Conservation (phyloP, 2,888 invertebrate species). For the Aelia acuminata region DNA sequence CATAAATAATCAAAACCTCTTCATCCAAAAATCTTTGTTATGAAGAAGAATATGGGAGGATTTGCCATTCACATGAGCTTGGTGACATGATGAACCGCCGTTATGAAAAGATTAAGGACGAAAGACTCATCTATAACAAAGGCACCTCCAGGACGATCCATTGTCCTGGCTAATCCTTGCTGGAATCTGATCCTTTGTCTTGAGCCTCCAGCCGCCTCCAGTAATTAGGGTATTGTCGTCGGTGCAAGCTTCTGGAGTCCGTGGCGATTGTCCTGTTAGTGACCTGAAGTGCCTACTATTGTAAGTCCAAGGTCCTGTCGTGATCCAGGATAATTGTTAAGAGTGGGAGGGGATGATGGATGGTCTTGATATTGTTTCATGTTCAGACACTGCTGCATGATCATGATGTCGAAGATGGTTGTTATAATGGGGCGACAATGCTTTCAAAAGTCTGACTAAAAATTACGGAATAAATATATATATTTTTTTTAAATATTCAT, state of each 20-base stretch:
- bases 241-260: background rate
- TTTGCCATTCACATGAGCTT: background rate
- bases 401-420: too few relatives aligned
- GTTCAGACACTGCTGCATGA: background rate
- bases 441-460: too few relatives aligned
- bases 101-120: slow-evolving; percentile 34
- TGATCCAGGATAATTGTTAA: background rate
- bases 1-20: background rate
- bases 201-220: slow-evolving; percentile 18
- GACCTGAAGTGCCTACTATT: background rate
- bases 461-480: too few relatives aligned
- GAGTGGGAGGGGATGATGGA: background rate
- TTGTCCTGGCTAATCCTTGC: slow-evolving; percentile 15
- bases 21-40: background rate
- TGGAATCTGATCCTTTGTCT: slow-evolving; percentile 23
- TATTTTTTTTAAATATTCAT: too few relatives aligned
- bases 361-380: background rate
- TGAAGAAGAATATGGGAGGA: background rate
- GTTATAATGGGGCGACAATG: too few relatives aligned
- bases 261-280: background rate
- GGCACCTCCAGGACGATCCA: background rate
- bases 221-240: background rate
- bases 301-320: background rate
- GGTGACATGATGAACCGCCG: background rate
- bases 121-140: background rate